Conservation (phyloP, 2,113 vertebrate genomes). For the Embiotoca jacksoni region DNA sequence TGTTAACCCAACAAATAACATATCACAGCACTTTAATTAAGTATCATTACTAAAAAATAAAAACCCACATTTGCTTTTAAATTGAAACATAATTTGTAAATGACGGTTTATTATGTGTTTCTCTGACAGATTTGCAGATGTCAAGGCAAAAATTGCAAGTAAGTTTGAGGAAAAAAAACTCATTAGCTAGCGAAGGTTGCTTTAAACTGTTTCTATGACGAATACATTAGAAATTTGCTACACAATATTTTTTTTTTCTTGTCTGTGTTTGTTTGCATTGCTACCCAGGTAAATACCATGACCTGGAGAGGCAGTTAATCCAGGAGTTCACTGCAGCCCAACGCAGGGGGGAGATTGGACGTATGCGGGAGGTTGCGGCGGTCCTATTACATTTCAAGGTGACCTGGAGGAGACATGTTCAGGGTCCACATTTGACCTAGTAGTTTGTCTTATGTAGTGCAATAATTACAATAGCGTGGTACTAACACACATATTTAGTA, state of each 20-base stretch:
- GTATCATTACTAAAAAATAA: background rate
- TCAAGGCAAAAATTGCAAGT: slow-evolving; percentile 99
- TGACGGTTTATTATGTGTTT: slow-evolving; percentile 50
- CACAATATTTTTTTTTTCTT: slow-evolving; percentile 4
- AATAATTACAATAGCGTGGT: background rate
- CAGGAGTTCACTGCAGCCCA: slow-evolving; percentile 98
- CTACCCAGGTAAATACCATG: slow-evolving; percentile 96
- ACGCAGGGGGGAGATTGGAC: slow-evolving; percentile 93
- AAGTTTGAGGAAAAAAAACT: slow-evolving; percentile 75
- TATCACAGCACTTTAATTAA: slow-evolving; percentile 17
- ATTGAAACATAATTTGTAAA: background rate
- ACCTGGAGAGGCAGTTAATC: slow-evolving; percentile 98
- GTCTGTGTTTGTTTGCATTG: slow-evolving; percentile 12
- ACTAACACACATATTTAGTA: too few species aligned
- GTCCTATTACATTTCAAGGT: slow-evolving; percentile 99
- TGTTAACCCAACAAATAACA: slow-evolving; percentile 10
- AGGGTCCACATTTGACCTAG: background rate
- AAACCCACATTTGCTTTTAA: background rate
- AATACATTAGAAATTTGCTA: background rate
- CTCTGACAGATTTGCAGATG: slow-evolving; percentile 94
- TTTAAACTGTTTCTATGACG: background rate
- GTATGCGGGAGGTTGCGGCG: slow-evolving; percentile 98
- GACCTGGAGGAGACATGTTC: slow-evolving; percentile 51
- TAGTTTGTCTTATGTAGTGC: background rate
- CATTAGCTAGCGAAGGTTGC: background rate